phyloP scores from a whole-genome alignment of 2,888 invertebrate genomes.

The Saturnia japonica region DNA sequence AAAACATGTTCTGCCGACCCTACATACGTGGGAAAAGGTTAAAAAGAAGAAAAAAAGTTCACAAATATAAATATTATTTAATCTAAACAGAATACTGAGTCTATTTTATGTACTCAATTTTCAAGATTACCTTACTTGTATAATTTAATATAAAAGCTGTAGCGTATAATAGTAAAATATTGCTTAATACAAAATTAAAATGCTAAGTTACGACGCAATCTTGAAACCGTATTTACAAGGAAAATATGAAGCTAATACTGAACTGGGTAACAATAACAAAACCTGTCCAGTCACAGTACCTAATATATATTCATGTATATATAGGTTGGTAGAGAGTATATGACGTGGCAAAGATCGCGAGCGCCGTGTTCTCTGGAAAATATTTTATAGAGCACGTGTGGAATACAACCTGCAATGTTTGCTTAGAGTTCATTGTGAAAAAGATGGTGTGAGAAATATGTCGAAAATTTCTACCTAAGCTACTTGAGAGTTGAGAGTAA shows the following conservation, averaged over 20 bases:
- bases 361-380: slow-evolving; percentile 7
- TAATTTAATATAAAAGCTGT: slow-evolving; percentile 5
- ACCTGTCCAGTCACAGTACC: slow-evolving; percentile 26
- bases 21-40: no score
- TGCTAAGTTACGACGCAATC: slow-evolving; percentile 4
- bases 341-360: slow-evolving; percentile 1
- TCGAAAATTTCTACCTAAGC: neutral
- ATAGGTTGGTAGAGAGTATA: neutral
- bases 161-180: slow-evolving; percentile 7
- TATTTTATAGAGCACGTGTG: slow-evolving; percentile 11
- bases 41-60: no score
- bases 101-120: neutral
- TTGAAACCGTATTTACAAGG: slow-evolving; percentile 3
- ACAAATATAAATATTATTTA: no score
- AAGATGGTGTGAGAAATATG: neutral
- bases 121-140: neutral
- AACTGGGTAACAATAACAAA: slow-evolving; percentile 31
- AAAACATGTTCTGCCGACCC: no score
- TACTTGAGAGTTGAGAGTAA: neutral
- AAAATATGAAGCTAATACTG: slow-evolving; percentile 31
- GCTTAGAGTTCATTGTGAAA: slow-evolving; percentile 8
- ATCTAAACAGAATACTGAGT: neutral
- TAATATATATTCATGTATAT: neutral
- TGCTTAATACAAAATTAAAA: slow-evolving; percentile 8
- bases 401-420: slow-evolving; percentile 5